Percentiles rank a stretch among this genome's conserved stretches.
Evolutionary conservation across 2,113 vertebrate genomes (phyloP).

Genomic region (Typhlomys cinereus): DNA sequence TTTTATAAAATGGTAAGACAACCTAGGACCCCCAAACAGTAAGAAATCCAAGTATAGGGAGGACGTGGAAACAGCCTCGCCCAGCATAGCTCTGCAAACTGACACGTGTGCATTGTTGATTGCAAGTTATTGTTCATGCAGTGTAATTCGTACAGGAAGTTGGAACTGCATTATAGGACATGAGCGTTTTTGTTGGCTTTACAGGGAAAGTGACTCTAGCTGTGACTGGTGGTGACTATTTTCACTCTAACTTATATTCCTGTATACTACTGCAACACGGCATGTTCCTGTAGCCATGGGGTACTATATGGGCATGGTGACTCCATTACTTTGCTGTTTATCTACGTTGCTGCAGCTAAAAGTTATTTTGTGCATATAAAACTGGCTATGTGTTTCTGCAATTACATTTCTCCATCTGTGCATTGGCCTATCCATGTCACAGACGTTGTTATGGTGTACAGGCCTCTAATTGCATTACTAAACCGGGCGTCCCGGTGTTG

Average conservation of each 20-base stretch:
- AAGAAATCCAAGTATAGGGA: not conserved
- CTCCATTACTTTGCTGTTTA: slow-evolving; percentile 5
- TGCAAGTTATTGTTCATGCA: not conserved
- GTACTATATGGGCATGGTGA: not conserved
- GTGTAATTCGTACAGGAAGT: slow-evolving; percentile 10
- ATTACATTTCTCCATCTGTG: not conserved
- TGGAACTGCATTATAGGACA: not conserved
- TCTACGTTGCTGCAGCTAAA: slow-evolving; percentile 11
- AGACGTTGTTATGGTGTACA: not conserved
- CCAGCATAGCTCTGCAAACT: not conserved
- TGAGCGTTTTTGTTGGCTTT: slow-evolving; percentile 12
- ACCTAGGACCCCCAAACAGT: not conserved
- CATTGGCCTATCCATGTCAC: not conserved
- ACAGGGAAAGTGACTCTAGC: not conserved
- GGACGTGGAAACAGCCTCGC: not conserved
- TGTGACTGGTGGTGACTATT: not conserved
- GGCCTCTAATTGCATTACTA: not conserved
- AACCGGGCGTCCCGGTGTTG: not conserved
- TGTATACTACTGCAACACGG: not conserved
- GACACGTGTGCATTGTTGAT: not conserved
- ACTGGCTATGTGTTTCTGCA: not conserved
- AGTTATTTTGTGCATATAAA: not conserved
- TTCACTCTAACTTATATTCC: slow-evolving; percentile 35
- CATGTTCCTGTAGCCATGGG: not conserved
- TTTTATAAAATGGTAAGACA: not conserved